Conservation (phyloP, 2,113 vertebrate species). For the Chaenogobius annularis region DNA sequence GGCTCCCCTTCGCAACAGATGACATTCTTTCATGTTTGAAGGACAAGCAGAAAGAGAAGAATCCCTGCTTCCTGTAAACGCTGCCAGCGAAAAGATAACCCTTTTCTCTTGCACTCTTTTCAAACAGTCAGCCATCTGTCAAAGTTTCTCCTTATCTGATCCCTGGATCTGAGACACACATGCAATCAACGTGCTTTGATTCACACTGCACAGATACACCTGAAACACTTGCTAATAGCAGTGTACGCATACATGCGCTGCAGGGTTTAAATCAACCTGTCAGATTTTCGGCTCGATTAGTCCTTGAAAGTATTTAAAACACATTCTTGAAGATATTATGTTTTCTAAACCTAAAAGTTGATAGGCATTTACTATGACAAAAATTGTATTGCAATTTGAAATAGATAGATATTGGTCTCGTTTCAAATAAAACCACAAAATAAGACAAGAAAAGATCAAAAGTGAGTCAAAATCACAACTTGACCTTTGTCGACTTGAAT, state of each 20-base stretch:
- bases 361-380: background rate
- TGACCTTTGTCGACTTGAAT: conserved; percentile 42
- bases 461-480: conserved; percentile 15
- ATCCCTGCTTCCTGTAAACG: conserved; percentile 53
- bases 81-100: conserved; percentile 30
- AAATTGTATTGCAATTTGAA: background rate
- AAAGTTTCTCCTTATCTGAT: conserved; percentile 40
- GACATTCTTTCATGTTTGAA: conserved; percentile 66
- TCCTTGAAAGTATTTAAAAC: background rate
- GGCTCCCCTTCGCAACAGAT: conserved; percentile 60
- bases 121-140: conserved; percentile 24
- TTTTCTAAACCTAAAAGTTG: background rate
- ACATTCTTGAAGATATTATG: background rate
- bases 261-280: background rate
- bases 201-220: conserved; percentile 7
- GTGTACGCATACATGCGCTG: background rate
- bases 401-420: background rate
- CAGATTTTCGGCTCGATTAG: background rate
- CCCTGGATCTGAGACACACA: conserved; percentile 18
- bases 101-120: background rate
- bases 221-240: conserved; percentile 2
- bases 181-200: conserved; percentile 21
- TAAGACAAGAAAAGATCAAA: background rate
- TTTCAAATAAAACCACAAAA: conserved; percentile 9
- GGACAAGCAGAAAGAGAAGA: conserved; percentile 56